phyloP scores from a whole-genome alignment of 2,113 vertebrate genomes.

The Mohoua ochrocephala region DNA sequence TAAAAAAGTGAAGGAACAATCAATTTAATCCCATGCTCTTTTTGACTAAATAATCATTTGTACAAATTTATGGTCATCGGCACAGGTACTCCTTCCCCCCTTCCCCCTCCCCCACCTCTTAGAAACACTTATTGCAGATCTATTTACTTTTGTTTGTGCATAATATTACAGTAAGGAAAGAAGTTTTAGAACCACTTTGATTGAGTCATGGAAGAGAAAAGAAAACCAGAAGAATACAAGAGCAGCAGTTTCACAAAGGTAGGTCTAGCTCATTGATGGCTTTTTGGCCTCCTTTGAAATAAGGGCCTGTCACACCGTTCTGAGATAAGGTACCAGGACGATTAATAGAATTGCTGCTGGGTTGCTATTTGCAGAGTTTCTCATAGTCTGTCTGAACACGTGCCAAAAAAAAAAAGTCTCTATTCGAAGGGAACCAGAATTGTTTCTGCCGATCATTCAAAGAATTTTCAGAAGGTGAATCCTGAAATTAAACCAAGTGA shows the following conservation, averaged over 20 bases:
- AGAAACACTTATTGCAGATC: background rate
- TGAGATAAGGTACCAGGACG: background rate
- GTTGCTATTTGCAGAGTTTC: background rate
- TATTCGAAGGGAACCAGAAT: background rate
- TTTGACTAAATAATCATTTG: background rate
- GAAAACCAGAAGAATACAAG: background rate
- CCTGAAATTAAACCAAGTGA: background rate
- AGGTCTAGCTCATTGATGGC: background rate
- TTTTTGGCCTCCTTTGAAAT: background rate
- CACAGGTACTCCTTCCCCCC: background rate
- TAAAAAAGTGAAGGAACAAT: background rate
- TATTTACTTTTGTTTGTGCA: background rate
- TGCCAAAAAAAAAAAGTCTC: background rate
- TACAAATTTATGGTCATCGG: background rate
- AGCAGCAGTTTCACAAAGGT: background rate
- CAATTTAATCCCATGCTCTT: background rate
- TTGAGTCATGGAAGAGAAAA: background rate
- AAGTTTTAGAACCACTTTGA: background rate
- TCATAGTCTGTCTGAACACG: background rate
- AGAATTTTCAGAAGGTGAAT: slow-evolving; percentile 8
- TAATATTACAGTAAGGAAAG: background rate
- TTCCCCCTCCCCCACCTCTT: rapidly evolving
- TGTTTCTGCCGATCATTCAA: background rate
- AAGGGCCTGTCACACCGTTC: background rate
- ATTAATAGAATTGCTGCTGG: background rate